Evolutionary conservation across 1,140 invertebrate species (phyloP).

Genomic region (Pachypsylla venusta): DNA sequence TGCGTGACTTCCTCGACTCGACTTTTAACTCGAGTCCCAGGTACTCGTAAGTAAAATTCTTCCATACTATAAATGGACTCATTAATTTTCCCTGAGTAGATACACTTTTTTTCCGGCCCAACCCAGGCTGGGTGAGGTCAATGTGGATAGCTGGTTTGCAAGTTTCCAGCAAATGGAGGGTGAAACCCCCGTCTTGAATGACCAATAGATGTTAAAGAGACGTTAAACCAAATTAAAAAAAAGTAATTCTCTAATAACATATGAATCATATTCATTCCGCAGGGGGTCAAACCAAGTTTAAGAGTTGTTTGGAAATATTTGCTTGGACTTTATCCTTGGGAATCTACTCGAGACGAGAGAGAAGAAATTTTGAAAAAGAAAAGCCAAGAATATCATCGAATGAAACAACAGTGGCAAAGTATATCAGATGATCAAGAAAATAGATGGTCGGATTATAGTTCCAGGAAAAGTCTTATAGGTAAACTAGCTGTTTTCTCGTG

Average conservation of each 20-base stretch:
- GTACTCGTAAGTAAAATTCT: too few relatives aligned
- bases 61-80: too few relatives aligned
- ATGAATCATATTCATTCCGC: slow-evolving; percentile 22
- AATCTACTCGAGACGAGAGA: slow-evolving; percentile 56
- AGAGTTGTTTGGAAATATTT: slow-evolving; percentile 91
- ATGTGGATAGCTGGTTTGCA: too few relatives aligned
- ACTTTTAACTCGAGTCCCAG: slow-evolving; percentile 8
- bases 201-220: too few relatives aligned
- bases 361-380: slow-evolving; percentile 48
- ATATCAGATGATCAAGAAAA: slow-evolving; percentile 75
- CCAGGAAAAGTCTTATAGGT: slow-evolving; percentile 86
- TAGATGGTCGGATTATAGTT: slow-evolving; percentile 74
- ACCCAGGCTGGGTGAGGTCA: too few relatives aligned
- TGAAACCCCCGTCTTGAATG: too few relatives aligned
- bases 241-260: not conserved
- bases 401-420: slow-evolving; percentile 94
- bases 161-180: too few relatives aligned
- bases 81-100: too few relatives aligned
- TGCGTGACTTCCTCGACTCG: not conserved
- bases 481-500: too few relatives aligned
- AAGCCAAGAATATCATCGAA: slow-evolving; percentile 77
- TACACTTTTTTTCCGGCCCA: too few relatives aligned
- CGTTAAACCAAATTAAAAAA: slow-evolving; percentile 13
- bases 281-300: slow-evolving; percentile 57
- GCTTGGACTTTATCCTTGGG: slow-evolving; percentile 76